These are phyloP conservation scores for Heterodera schachtii DNA, from an alignment of 1,140 invertebrate genomes.

Conservation along the genomic window DNA sequence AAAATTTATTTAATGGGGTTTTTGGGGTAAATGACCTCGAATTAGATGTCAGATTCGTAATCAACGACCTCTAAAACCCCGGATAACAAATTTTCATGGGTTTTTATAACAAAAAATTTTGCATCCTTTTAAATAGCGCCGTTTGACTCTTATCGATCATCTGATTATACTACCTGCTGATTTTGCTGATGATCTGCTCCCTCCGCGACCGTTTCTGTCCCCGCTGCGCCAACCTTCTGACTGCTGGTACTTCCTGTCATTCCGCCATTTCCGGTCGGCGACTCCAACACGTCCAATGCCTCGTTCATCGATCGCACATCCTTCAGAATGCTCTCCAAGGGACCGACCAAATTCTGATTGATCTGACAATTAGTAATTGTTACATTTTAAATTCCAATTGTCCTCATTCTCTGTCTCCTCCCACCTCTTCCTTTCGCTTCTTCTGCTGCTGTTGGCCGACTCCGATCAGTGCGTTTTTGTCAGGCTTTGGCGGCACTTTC, in stretches of 20 bases:
- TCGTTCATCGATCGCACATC: slow-evolving; percentile 35
- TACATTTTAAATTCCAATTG: too few relatives aligned
- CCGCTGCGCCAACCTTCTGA: not conserved
- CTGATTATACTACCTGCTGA: not conserved
- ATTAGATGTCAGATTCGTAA: too few relatives aligned
- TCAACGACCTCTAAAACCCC: too few relatives aligned
- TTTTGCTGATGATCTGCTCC: not conserved
- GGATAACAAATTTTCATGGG: too few relatives aligned
- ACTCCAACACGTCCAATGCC: slow-evolving; percentile 16
- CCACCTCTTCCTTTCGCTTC: slow-evolving; percentile 1
- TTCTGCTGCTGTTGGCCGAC: slow-evolving; percentile 3
- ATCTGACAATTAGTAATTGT: not conserved
- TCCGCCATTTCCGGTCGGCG: not conserved
- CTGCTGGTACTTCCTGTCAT: not conserved
- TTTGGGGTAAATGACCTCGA: too few relatives aligned
- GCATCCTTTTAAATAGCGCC: too few relatives aligned
- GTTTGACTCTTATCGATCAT: not conserved
- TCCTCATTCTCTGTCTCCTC: not conserved
- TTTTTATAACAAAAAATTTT: too few relatives aligned
- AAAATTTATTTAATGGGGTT: too few relatives aligned
- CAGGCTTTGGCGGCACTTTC: slow-evolving; percentile 50
- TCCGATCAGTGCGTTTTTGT: slow-evolving; percentile 9
- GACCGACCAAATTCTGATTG: slow-evolving; percentile 35
- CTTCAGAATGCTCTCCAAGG: slow-evolving; percentile 49
- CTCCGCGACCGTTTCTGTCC: too few relatives aligned